A percentile compares a stretch with the other conserved stretches of the same genome.
phyloP scores from a whole-genome alignment of 30 jellyfish, hydroid and myxozoan genomes.

The Morbakka virulenta region DNA sequence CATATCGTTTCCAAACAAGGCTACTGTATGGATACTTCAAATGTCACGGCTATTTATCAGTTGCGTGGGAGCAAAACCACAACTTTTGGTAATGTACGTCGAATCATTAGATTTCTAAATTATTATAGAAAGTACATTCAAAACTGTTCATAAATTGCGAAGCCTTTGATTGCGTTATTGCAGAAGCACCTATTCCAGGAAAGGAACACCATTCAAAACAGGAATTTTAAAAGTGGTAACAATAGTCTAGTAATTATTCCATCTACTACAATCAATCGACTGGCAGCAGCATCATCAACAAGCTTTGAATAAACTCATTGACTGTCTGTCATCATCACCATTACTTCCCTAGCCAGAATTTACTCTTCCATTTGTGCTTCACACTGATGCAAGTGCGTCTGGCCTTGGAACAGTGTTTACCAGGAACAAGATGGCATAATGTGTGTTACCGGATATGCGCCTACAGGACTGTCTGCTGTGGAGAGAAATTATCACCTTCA shows the following conservation, averaged over 20 bases:
- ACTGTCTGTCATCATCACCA: slow-evolving; percentile 16
- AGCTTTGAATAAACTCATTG: slow-evolving; percentile 19
- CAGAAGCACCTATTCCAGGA: neutral
- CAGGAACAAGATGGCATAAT: slow-evolving; percentile 21
- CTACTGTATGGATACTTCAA: neutral
- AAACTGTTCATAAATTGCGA: slow-evolving; percentile 5
- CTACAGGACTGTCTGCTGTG: slow-evolving; percentile 17
- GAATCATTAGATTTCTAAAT: neutral
- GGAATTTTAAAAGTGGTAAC: neutral
- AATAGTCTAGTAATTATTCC: slow-evolving; percentile 12
- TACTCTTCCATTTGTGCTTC: slow-evolving; percentile 17
- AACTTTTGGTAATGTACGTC: slow-evolving; percentile 17
- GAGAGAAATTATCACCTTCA: slow-evolving; percentile 20
- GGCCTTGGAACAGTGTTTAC: slow-evolving; percentile 53
- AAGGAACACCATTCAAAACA: neutral
- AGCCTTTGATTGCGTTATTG: neutral
- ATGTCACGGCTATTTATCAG: neutral
- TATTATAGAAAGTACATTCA: neutral
- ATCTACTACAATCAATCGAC: slow-evolving; percentile 8
- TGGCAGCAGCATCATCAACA: slow-evolving; percentile 20
- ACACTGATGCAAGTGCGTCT: slow-evolving; percentile 40
- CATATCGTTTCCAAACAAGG: slow-evolving; percentile 11
- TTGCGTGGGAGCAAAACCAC: slow-evolving; percentile 4
- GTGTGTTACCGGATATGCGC: slow-evolving; percentile 32
- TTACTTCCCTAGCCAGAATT: slow-evolving; percentile 36